Base-by-base conservation (phyloP, 2,797 vertebrate species). In the Esox lucius region DNA sequence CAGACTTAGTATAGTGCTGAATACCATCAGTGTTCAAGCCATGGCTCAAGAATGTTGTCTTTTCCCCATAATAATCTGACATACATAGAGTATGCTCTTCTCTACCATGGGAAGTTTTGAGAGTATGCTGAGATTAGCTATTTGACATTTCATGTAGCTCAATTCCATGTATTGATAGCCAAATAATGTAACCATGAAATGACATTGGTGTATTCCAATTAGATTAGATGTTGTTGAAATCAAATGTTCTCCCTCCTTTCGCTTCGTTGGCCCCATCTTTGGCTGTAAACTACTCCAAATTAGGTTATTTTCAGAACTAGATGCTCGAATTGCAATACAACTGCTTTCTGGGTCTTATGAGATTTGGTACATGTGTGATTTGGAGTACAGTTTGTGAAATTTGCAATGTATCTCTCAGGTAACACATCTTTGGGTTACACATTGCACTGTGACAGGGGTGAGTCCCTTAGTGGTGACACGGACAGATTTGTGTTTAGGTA, bases 71-170 rank as follows among this genome's bases (percentile, higher is more conserved):
- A 78, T 19, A 73, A 74, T 31, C 79, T 75, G 76, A 48, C 85
- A 83, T 68, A 53, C 68, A 70, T 71, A 26, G 76, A 70, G 49
- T 48, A 56, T 24, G 24, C 65, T 75, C 62, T 28, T 46, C 15
- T 48, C 64, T 77, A 64, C 26, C 42, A 70, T 24, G 31, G 12
- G 42, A 33, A 28, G 76, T 39, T 0, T 31, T 51, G 53, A 83
- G 78, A 70, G 61, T 78, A 26, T 15, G 5, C 13, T 28, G 42
- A 51, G 19, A 69, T 75, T 68, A 31, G 39, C 62, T 78, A 74
- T 62, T 76, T 79, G 42, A 64, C 65, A 33, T 70, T 73, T 65
- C 78, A 85, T 88, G 86, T 86, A 84, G 85, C 85, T 88, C 72
- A 26, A 16, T 83, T 87, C 82, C n/a, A 24, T 12, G 4, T n/a